phyloP scores from a whole-genome alignment of 1,140 invertebrate species.

The Stegodyphus mimosarum region DNA sequence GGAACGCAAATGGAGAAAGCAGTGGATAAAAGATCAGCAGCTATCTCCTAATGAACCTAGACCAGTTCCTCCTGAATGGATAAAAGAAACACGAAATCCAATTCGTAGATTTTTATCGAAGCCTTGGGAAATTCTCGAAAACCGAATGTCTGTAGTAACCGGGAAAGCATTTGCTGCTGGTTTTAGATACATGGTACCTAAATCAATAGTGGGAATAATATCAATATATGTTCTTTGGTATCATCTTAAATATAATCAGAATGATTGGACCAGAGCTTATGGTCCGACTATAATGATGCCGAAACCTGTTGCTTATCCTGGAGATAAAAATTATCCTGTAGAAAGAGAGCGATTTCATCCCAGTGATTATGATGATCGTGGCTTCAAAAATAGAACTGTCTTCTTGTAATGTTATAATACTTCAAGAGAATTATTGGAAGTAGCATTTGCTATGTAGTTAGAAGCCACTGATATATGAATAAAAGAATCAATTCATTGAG shows the following conservation, averaged over 20 bases:
- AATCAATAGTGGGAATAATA: slow-evolving; percentile 71
- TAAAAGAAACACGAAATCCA: slow-evolving; percentile 78
- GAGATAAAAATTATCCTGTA: slow-evolving; percentile 76
- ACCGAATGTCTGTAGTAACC: slow-evolving; percentile 71
- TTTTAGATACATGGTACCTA: slow-evolving; percentile 75
- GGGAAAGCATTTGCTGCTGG: slow-evolving; percentile 71
- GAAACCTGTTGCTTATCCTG: slow-evolving; percentile 73
- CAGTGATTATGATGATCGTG: slow-evolving; percentile 76
- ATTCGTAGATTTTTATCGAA: slow-evolving; percentile 80
- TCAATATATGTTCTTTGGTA: slow-evolving; percentile 74
- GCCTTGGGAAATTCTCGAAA: slow-evolving; percentile 76
- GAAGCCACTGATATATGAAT: too few species aligned
- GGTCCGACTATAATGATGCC: slow-evolving; percentile 74
- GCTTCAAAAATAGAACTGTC: slow-evolving; percentile 72
- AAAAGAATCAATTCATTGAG: too few species aligned
- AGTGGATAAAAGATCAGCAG: slow-evolving; percentile 85
- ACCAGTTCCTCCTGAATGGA: slow-evolving; percentile 74
- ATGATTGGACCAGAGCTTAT: slow-evolving; percentile 79
- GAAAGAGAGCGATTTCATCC: slow-evolving; percentile 71
- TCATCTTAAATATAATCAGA: slow-evolving; percentile 82
- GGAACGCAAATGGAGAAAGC: slow-evolving; percentile 83
- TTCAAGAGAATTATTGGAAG: too few species aligned
- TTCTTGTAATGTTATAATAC: slow-evolving; percentile 13
- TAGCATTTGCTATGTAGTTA: too few species aligned
- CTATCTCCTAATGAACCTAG: slow-evolving; percentile 79